Percentiles rank a stretch among this genome's conserved stretches.
phyloP scores from a whole-genome alignment of 2,797 vertebrate genomes.

The Muraenolepis orangiensis region DNA sequence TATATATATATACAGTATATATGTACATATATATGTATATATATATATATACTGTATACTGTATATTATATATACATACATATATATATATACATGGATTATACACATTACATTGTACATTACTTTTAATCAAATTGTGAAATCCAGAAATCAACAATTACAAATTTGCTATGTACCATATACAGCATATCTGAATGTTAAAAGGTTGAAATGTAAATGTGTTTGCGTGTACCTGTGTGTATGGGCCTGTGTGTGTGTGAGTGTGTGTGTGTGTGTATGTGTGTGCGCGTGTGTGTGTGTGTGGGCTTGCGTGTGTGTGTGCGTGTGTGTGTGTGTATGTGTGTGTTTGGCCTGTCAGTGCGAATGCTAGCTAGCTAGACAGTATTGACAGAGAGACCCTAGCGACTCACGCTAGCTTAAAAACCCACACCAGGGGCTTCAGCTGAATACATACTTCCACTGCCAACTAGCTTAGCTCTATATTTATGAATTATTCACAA shows the following conservation, averaged over 20 bases:
- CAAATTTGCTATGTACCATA: too few species aligned
- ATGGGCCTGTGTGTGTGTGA: conserved; percentile 27
- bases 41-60: too few species aligned
- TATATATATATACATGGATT: too few species aligned
- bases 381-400: conserved; percentile 48
- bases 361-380: conserved; percentile 39
- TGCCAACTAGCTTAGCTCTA: conserved; percentile 34
- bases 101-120: too few species aligned
- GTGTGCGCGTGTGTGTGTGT: conserved; percentile 18
- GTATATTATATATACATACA: too few species aligned
- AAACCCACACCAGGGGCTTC: conserved; percentile 52
- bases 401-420: conserved; percentile 43
- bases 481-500: conserved; percentile 64
- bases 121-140: too few species aligned
- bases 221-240: too few species aligned
- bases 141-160: too few species aligned
- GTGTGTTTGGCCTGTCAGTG: conserved; percentile 19
- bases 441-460: conserved; percentile 32
- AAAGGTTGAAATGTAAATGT: conserved; percentile 17
- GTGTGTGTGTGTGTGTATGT: conserved; percentile 13
- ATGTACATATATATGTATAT: too few species aligned
- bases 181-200: too few species aligned
- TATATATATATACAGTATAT: too few species aligned
- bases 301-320: conserved; percentile 22
- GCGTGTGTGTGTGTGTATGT: conserved; percentile 12